phyloP scores from a whole-genome alignment of 2,113 vertebrate species.

The Pterocles gutturalis region DNA sequence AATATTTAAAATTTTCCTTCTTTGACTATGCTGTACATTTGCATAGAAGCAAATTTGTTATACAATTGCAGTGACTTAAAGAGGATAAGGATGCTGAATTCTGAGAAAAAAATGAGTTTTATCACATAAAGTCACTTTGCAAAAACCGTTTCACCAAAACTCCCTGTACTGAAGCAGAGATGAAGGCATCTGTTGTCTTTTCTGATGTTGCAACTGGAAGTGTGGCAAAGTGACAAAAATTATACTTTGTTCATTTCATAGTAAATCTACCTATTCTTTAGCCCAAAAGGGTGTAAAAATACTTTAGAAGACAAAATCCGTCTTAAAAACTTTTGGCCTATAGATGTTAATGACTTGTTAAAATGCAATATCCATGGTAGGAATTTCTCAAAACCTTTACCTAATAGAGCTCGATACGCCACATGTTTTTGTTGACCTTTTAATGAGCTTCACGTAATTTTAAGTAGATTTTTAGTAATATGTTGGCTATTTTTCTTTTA shows the following conservation, averaged over 20 bases:
- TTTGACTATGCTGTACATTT: not conserved
- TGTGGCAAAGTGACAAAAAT: not conserved
- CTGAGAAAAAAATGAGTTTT: not conserved
- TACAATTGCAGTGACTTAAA: not conserved
- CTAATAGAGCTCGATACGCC: accelerated
- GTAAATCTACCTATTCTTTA: not conserved
- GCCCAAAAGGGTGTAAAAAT: not conserved
- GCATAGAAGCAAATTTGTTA: not conserved
- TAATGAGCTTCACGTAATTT: not conserved
- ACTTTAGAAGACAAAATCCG: not conserved
- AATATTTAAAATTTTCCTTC: not conserved
- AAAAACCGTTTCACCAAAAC: not conserved
- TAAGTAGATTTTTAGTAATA: not conserved
- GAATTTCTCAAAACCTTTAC: not conserved
- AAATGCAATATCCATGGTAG: not conserved
- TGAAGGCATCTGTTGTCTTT: not conserved
- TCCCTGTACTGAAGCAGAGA: not conserved
- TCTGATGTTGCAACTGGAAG: not conserved
- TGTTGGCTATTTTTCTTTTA: not conserved
- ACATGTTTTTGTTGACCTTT: not conserved
- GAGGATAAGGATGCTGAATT: not conserved
- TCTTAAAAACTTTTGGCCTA: not conserved
- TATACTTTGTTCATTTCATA: not conserved
- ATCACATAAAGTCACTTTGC: not conserved
- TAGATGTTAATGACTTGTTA: not conserved